Conservation (phyloP, 35 echinoderm and acorn worm genomes). For the Amphiura filiformis region DNA sequence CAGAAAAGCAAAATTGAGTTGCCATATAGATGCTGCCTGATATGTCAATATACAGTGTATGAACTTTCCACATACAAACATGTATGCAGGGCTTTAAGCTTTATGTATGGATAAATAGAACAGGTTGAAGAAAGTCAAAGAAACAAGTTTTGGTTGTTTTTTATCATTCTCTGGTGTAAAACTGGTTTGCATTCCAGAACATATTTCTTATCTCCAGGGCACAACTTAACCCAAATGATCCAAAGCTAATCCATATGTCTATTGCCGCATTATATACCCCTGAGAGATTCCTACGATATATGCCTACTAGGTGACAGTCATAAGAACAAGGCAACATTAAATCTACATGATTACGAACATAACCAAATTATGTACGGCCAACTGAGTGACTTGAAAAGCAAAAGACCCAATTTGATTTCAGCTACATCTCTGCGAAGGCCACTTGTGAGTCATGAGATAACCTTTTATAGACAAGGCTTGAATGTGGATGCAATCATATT, state of each 20-base stretch:
- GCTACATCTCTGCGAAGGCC: not conserved
- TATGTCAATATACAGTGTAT: too few relatives aligned
- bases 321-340: not conserved
- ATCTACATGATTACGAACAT: not conserved
- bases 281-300: not conserved
- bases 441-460: not conserved
- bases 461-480: not conserved
- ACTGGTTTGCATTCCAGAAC: not conserved
- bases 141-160: not conserved
- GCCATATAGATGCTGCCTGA: too few relatives aligned
- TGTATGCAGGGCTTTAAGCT: too few relatives aligned
- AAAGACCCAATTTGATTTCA: not conserved
- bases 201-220: not conserved
- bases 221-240: conserved; percentile 4
- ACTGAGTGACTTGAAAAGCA: not conserved
- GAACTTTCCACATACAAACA: too few relatives aligned
- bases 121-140: not conserved
- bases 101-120: too few relatives aligned
- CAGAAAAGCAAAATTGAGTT: too few relatives aligned
- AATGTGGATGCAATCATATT: not conserved
- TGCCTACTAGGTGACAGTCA: too few relatives aligned
- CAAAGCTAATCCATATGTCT: not conserved
- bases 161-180: not conserved
- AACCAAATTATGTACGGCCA: not conserved
- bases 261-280: not conserved